Evolutionary conservation across 92 coral and sea anemone species (phyloP).

Genomic region (Desmophyllum pertusum): DNA sequence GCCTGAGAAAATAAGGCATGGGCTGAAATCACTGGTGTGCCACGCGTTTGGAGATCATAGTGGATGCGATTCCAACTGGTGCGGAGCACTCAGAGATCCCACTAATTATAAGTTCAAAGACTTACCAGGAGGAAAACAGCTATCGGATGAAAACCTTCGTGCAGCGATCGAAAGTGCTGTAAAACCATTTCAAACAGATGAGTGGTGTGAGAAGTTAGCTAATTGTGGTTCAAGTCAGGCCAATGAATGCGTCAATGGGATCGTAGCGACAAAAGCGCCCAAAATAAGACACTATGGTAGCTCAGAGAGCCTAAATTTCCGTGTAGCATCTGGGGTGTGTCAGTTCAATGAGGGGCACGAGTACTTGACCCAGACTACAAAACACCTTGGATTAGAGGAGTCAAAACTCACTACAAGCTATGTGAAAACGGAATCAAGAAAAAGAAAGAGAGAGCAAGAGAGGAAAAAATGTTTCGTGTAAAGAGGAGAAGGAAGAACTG

Average conservation of each 20-base stretch:
- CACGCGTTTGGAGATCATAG: constrained; percentile 50
- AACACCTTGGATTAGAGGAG: neutral
- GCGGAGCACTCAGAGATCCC: constrained; percentile 35
- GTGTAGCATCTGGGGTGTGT: constrained; percentile 50
- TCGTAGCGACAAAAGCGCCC: constrained; percentile 44
- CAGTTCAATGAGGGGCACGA: constrained; percentile 41
- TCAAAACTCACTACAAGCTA: neutral
- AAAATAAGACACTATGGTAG: constrained; percentile 43
- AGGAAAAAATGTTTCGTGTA: neutral
- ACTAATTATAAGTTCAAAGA: constrained; percentile 14
- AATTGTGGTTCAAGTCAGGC: constrained; percentile 29
- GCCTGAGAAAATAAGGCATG: constrained; percentile 23
- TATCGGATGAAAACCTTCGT: neutral
- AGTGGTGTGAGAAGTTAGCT: constrained; percentile 7
- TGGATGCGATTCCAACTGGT: constrained; percentile 33
- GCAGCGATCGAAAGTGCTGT: neutral
- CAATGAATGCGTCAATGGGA: constrained; percentile 45
- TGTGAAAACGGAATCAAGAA: neutral
- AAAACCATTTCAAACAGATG: no score
- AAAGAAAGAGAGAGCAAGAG: neutral
- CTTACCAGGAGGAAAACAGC: constrained; percentile 34
- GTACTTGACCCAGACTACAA: constrained; percentile 23
- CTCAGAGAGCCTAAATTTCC: constrained; percentile 46
- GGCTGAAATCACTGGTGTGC: constrained; percentile 30
- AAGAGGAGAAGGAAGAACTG: neutral